Base-by-base conservation (phyloP, 2,888 invertebrate species). In the Tryphoninae sp. region DNA sequence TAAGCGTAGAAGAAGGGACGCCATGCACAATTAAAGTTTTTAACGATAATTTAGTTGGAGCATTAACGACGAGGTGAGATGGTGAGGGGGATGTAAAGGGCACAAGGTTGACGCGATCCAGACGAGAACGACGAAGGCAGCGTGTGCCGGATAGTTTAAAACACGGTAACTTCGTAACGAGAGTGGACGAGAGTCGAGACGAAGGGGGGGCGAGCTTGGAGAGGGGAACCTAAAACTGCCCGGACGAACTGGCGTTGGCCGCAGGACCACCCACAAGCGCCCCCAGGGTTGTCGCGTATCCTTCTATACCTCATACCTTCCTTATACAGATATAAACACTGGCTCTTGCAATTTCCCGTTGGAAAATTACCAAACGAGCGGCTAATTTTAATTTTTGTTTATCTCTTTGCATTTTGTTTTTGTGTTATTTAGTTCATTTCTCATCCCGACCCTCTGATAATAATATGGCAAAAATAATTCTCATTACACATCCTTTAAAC, bases 31-130 rank as follows among this genome's bases (percentile, higher is more conserved):
- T 81, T 81, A 81, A 81, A 78, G 73, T 74, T 73, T 78, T 78
- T 73, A 81, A 81, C 81, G 78, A 78, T 81, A 81, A 81, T 81
- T 73, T 78, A 69, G 68, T 81, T 74, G 62, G 80, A 71, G 75
- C 71, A 75, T 71, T 80, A 51, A n/a, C n/a, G 45, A 69, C 26
- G 23, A 16, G 59, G 23, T 55, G 19, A 8, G 3, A 4, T 19
- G 19, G 19, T 19, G 19, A 4, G 22, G 23, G 16, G 16, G 45
- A 16, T 8, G 69, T 16, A 26, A 33, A 33, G 13, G 33, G 40
- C 49, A 13, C 45, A 4, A 62, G 65, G 75, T 26, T 49, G 71
- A 72, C 59, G 71, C 42, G 40, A 23, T 23, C 23, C 9, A 26
- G 11, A 71, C 59, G 23, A 59, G 67, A 23, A 45, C 19, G 67